Conservation (phyloP, 2,113 vertebrate species). For the Triplophysa dalaica region DNA sequence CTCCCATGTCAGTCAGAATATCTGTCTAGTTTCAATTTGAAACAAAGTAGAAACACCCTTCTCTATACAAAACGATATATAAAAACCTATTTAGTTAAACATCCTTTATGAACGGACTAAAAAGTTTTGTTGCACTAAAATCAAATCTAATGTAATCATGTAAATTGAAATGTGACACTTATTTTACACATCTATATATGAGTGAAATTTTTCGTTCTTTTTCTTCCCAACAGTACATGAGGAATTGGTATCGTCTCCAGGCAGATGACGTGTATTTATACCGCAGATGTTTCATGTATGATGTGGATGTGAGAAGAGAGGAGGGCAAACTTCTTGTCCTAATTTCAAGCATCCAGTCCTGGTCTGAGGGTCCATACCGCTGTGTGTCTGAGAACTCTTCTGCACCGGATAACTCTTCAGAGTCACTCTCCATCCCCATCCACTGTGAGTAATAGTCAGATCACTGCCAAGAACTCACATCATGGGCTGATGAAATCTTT, state of each 20-base stretch:
- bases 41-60: no score
- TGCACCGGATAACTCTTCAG: slow-evolving; percentile 58
- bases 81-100: no score
- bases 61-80: no score
- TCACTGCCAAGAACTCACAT: background rate
- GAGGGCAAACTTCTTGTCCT: slow-evolving; percentile 52
- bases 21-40: no score
- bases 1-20: no score
- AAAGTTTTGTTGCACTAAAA: no score
- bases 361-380: slow-evolving; percentile 63
- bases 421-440: slow-evolving; percentile 62
- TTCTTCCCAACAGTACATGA: slow-evolving; percentile 54
- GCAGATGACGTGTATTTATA: slow-evolving; percentile 24
- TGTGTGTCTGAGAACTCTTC: slow-evolving; percentile 64
- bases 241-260: slow-evolving; percentile 56
- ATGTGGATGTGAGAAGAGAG: slow-evolving; percentile 42
- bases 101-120: no score
- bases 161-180: no score
- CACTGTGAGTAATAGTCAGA: slow-evolving; percentile 70
- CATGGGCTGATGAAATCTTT: background rate
- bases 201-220: background rate
- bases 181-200: background rate
- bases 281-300: slow-evolving; percentile 51
- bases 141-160: background rate
- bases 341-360: slow-evolving; percentile 42